phyloP scores from a whole-genome alignment of 92 coral and sea anemone species.

The Anthopleura xanthogrammica region DNA sequence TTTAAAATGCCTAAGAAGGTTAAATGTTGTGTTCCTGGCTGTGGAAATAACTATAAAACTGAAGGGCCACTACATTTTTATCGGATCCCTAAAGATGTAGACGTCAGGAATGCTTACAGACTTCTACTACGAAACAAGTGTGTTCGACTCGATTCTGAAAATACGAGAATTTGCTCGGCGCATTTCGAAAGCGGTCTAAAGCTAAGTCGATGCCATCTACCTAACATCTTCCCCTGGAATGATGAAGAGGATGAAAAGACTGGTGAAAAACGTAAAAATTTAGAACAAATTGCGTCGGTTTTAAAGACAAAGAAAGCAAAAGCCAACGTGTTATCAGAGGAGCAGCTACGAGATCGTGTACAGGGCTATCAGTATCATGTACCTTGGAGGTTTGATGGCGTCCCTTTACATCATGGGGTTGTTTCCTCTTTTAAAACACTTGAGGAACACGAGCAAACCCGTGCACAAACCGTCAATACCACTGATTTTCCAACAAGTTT shows the following conservation, averaged over 20 bases:
- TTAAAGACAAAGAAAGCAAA: conserved; percentile 15
- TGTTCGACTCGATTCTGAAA: conserved; percentile 32
- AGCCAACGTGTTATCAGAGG: neutral
- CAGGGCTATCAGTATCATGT: conserved; percentile 17
- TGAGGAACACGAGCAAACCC: conserved; percentile 8
- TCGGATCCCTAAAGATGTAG: conserved; percentile 34
- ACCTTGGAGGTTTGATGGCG: conserved; percentile 26
- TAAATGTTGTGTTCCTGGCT: conserved; percentile 36
- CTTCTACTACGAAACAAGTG: conserved; percentile 21
- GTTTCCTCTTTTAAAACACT: conserved; percentile 20
- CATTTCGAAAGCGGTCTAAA: conserved; percentile 51
- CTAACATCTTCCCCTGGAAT: conserved; percentile 42
- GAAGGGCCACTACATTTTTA: conserved; percentile 10
- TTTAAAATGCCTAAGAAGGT: conserved; percentile 30
- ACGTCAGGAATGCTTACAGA: conserved; percentile 16
- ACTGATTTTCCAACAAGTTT: neutral
- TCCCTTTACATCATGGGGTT: conserved; percentile 21
- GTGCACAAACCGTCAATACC: neutral
- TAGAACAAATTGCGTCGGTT: conserved; percentile 22
- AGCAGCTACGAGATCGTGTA: neutral
- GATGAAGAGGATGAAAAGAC: conserved; percentile 18
- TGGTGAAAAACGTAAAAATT: conserved; percentile 26
- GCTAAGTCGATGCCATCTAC: conserved; percentile 42
- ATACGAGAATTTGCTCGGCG: conserved; percentile 43
- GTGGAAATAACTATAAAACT: conserved; percentile 27